Base-by-base conservation (phyloP, 2,797 vertebrate species). In the Denticeps clupeoides region DNA sequence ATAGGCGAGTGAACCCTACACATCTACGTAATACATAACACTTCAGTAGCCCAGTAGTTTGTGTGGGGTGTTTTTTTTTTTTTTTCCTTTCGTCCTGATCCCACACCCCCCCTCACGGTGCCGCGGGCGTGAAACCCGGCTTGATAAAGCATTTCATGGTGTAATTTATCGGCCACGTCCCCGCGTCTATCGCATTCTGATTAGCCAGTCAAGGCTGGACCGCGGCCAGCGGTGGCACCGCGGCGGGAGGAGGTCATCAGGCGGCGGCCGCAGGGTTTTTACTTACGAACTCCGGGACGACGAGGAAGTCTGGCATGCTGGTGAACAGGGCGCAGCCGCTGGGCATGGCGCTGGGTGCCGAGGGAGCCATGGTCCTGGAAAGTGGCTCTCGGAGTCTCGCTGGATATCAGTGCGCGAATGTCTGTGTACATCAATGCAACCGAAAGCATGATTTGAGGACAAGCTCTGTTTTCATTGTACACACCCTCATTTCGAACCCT, bases 261-360 rank as follows among this genome's bases (percentile, higher is more conserved):
- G 33, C 33, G 33, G 12, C 12, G 18, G 18, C 32, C 15, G 8
- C n/a, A 18, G 6, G 10, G 5, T 46, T 44, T 3, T 51, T 56
- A 89, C 87, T 89, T 69, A 89, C 86, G 77, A 87, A 86, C 54
- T 90, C 88, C 0, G 80, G 79, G 55, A 87, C 43, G 73, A 87
- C 84, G 58, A 89, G 80, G 11, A 82, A 1, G 29, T 90, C 87
- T 0, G 88, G 87, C 40, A 89, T 28, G 32, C 71, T 67, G 56
- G 47, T 62, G 65, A 89, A 82, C 59, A 87, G 81, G 1, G 57
- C 47, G 54, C 76, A n/a, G 35, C 87, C 88, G 1, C 69, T 77
- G 9, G 87, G 85, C 59, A 89, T 51, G 33, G 62, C n/a, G 22
- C 9, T 52, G 0, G 63, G 62, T 10, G 68, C 64, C 37, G 70